A percentile compares a stretch with the other conserved stretches of the same genome.
Conservation (phyloP, 2,113 vertebrate species). For the Pseudolaguvia tuberculata region DNA sequence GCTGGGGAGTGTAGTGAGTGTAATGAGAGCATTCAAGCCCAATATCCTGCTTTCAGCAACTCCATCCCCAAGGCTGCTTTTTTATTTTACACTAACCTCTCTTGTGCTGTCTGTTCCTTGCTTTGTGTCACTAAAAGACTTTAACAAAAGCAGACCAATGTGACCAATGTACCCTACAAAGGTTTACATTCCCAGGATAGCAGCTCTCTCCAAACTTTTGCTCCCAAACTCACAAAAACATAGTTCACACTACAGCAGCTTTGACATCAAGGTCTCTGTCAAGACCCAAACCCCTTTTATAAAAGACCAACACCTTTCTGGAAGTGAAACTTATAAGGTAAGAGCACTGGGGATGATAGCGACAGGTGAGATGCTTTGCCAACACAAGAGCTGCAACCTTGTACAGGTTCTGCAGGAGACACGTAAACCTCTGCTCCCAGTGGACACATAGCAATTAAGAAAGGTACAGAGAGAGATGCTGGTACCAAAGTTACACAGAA, state of each 20-base stretch:
- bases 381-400: conserved; percentile 63
- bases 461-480: conserved; percentile 10
- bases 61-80: conserved; percentile 61
- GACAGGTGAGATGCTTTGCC: conserved; percentile 52
- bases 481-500: conserved; percentile 40
- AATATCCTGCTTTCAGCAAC: conserved; percentile 64
- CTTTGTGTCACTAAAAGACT: conserved; percentile 67
- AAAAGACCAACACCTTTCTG: conserved; percentile 54
- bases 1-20: conserved; percentile 43
- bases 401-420: conserved; percentile 60
- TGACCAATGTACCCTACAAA: conserved; percentile 60
- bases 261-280: conserved; percentile 48
- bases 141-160: conserved; percentile 68
- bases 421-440: conserved; percentile 49
- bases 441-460: conserved; percentile 33
- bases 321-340: conserved; percentile 50
- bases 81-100: conserved; percentile 57
- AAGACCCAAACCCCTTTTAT: too few relatives aligned
- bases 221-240: conserved; percentile 45
- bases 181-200: conserved; percentile 53
- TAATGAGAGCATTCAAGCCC: conserved; percentile 70
- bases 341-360: conserved; percentile 54
- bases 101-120: conserved; percentile 57
- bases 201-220: conserved; percentile 41
- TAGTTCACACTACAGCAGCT: conserved; percentile 57